Conservation (phyloP, 2,113 vertebrate species). For the Syngnathoides biaculeatus region DNA sequence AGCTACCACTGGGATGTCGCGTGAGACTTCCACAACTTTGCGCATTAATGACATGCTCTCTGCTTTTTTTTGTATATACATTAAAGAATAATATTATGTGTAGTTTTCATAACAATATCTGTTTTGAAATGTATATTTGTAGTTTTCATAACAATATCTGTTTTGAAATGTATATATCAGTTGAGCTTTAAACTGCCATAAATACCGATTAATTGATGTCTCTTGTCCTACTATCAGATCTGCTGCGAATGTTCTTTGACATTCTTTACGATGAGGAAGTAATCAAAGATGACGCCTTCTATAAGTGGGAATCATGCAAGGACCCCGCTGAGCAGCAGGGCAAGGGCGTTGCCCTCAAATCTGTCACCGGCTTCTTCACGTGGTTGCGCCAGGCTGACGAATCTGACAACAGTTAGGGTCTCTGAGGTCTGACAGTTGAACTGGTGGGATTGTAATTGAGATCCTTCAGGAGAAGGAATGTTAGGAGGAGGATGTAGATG, state of each 20-base stretch:
- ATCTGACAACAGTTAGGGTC: slow-evolving; percentile 89
- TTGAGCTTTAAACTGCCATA: neutral
- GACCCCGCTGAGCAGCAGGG: slow-evolving; percentile 90
- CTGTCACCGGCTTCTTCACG: slow-evolving; percentile 94
- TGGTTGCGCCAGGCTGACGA: slow-evolving; percentile 95
- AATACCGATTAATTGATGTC: neutral
- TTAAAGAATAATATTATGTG: no score
- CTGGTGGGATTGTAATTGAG: slow-evolving; percentile 6
- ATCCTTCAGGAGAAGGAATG: neutral
- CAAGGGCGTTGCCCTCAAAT: slow-evolving; percentile 96
- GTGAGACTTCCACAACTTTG: no score
- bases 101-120: no score
- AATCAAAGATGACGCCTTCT: slow-evolving; percentile 95
- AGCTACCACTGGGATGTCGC: no score
- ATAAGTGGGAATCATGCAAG: slow-evolving; percentile 96
- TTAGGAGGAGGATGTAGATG: slow-evolving; percentile 48
- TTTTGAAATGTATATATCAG: no score
- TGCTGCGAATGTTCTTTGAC: slow-evolving; percentile 94
- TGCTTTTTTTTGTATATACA: no score
- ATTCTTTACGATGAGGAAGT: slow-evolving; percentile 92
- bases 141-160: no score
- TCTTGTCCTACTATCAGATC: slow-evolving; percentile 66
- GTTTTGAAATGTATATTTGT: no score
- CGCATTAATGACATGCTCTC: no score
- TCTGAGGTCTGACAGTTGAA: neutral